Conservation (phyloP, 2,113 vertebrate species). For the Malurus cyaneus region DNA sequence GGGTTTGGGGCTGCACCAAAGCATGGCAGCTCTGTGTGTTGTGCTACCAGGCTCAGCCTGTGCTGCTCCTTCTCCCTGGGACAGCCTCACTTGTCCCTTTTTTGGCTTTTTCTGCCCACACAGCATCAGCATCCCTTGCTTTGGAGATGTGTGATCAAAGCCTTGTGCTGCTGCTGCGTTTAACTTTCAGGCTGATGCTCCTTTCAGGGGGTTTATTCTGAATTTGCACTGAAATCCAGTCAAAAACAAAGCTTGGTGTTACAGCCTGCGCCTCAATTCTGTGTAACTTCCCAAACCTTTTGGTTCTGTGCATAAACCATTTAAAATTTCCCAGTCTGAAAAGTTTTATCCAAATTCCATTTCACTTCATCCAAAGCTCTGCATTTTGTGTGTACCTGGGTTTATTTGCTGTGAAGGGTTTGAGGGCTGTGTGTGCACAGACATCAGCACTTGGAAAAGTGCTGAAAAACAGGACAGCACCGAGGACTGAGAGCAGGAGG, state of each 20-base stretch:
- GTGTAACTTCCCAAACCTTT: not conserved
- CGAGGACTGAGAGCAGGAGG: not conserved
- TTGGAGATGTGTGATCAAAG: not conserved
- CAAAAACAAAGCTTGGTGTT: not conserved
- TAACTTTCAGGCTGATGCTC: not conserved
- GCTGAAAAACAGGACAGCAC: not conserved
- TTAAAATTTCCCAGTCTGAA: not conserved
- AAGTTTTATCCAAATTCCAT: no score
- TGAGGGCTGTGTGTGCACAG: not conserved
- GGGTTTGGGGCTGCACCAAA: not conserved
- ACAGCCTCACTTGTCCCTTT: not conserved
- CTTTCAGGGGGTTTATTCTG: not conserved
- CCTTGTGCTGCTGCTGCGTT: not conserved
- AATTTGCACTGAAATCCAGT: not conserved
- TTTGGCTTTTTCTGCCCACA: not conserved
- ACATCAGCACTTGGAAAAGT: not conserved
- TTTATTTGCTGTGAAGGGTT: not conserved
- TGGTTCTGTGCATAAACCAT: not conserved
- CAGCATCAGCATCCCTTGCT: not conserved
- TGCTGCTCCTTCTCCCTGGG: not conserved
- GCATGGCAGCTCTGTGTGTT: not conserved
- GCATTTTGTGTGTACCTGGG: fast-evolving
- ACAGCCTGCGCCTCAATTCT: not conserved
- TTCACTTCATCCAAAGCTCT: not conserved
- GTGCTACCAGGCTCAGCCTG: not conserved